Conservation (phyloP, 2,797 vertebrate species). For the Carcharodon carcharias region DNA sequence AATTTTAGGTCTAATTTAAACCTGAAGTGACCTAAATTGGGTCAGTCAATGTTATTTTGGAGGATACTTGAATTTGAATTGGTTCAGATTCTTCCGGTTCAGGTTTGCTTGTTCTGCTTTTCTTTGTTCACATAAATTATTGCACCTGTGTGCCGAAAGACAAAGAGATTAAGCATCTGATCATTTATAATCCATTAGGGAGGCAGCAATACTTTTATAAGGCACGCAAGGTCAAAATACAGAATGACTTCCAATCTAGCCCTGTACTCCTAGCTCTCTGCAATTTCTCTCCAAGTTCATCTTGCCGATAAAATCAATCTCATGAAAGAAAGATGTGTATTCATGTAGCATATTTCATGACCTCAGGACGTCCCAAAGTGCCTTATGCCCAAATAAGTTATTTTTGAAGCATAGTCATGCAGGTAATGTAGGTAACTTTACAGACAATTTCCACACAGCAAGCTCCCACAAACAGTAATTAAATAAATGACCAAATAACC, state of each 20-base stretch:
- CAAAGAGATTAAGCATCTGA: background rate
- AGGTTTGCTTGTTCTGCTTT: background rate
- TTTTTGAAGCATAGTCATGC: background rate
- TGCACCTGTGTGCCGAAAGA: background rate
- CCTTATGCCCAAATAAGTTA: background rate
- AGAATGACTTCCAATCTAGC: background rate
- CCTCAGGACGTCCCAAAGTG: background rate
- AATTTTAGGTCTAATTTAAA: background rate
- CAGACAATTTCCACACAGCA: background rate
- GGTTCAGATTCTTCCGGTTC: background rate
- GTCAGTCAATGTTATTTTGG: background rate
- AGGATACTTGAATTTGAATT: background rate
- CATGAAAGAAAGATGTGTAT: background rate
- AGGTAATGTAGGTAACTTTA: background rate
- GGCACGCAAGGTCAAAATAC: background rate
- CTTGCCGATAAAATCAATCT: background rate
- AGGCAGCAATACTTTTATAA: background rate
- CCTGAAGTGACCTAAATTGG: background rate
- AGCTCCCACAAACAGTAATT: background rate
- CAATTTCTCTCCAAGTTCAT: background rate
- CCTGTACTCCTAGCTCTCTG: background rate
- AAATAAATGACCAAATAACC: background rate
- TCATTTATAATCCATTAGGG: background rate
- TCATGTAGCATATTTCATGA: background rate
- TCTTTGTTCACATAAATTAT: background rate